Evolutionary conservation across 2,888 invertebrate genomes (phyloP).

Genomic region (Tenthredo amoena): DNA sequence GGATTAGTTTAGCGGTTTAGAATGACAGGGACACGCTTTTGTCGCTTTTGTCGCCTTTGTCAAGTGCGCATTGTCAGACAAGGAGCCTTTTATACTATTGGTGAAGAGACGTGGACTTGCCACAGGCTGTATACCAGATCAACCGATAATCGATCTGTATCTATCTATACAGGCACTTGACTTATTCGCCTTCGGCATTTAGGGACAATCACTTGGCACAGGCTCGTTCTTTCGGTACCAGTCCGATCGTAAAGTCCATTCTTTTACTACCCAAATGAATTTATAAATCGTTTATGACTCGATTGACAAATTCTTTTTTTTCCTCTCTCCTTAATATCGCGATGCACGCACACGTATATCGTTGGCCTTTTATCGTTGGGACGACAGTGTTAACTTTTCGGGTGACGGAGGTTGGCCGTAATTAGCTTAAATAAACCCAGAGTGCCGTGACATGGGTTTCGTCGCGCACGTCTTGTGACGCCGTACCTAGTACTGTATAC

Average conservation of each 20-base stretch:
- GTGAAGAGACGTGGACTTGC: slow-evolving; percentile 37
- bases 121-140: slow-evolving; percentile 35
- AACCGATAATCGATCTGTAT: slow-evolving; percentile 53
- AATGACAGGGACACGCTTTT: slow-evolving; percentile 57
- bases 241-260: not conserved
- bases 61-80: slow-evolving; percentile 40
- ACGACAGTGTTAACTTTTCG: slow-evolving; percentile 26
- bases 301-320: not conserved
- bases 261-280: not conserved
- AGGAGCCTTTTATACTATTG: slow-evolving; percentile 32
- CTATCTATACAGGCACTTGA: slow-evolving; percentile 39
- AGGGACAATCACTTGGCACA: slow-evolving; percentile 28
- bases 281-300: not conserved
- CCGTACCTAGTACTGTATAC: slow-evolving; percentile 54
- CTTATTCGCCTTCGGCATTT: slow-evolving; percentile 33
- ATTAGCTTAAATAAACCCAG: slow-evolving; percentile 74
- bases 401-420: slow-evolving; percentile 58
- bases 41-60: slow-evolving; percentile 51
- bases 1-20: slow-evolving; percentile 68
- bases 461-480: slow-evolving; percentile 72
- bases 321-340: not conserved
- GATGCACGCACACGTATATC: not conserved
- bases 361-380: not conserved
- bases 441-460: slow-evolving; percentile 76
- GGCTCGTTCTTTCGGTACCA: not conserved